These are phyloP conservation scores for Melanotaenia maccullochi DNA, from an alignment of 2,797 vertebrate species.

Conservation along the genomic window DNA sequence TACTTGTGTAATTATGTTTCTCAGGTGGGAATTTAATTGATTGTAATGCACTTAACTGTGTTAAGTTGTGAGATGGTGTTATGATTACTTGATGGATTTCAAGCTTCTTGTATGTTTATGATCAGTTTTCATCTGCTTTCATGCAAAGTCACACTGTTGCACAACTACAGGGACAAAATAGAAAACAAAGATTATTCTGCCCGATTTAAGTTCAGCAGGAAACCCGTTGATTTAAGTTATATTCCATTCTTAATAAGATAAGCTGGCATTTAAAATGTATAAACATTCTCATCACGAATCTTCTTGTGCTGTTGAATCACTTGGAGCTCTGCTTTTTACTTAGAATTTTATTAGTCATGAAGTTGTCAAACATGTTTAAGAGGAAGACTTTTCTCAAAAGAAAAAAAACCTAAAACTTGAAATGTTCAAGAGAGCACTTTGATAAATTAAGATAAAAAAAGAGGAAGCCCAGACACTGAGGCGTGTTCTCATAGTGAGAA, in stretches of 20 bases:
- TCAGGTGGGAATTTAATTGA: neutral
- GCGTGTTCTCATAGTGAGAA: conserved; percentile 8
- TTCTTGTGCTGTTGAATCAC: conserved; percentile 36
- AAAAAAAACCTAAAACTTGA: neutral
- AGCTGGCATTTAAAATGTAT: conserved; percentile 2
- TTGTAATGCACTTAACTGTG: conserved; percentile 20
- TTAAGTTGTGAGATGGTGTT: conserved; percentile 6
- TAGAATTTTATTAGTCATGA: neutral
- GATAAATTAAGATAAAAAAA: neutral
- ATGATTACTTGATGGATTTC: conserved; percentile 13
- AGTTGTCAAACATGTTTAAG: neutral
- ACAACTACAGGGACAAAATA: neutral
- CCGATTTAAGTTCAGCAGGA: neutral
- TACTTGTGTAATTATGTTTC: neutral
- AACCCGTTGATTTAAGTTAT: conserved; percentile 38
- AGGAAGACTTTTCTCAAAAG: neutral
- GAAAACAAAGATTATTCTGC: conserved; percentile 11
- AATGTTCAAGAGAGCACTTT: conserved; percentile 4
- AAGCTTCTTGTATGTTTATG: conserved; percentile 9
- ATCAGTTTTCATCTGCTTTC: conserved; percentile 30
- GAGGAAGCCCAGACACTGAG: conserved; percentile 14
- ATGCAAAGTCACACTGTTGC: conserved; percentile 3
- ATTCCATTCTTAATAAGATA: conserved; percentile 49
- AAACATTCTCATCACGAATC: conserved; percentile 12
- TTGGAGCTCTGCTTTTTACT: conserved; percentile 14